These are phyloP conservation scores for Vidua macroura DNA, from an alignment of 2,113 vertebrate genomes.

Conservation along the genomic window DNA sequence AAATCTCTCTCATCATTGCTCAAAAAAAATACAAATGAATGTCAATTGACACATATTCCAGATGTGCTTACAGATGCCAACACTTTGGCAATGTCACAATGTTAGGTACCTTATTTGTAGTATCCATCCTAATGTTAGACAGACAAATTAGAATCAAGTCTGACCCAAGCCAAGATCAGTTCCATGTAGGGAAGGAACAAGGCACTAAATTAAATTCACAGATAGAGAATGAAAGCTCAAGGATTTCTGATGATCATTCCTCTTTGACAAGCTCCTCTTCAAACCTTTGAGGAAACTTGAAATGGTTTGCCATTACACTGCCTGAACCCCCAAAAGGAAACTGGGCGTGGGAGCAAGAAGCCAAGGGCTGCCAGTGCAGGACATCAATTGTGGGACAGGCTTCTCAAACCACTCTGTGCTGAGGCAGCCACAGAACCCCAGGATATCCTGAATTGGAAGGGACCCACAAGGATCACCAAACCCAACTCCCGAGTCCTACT, in stretches of 20 bases:
- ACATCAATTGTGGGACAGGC: background rate
- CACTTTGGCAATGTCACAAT: background rate
- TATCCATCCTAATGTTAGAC: background rate
- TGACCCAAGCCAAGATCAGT: background rate
- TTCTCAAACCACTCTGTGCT: background rate
- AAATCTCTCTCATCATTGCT: background rate
- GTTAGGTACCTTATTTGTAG: background rate
- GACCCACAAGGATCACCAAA: background rate
- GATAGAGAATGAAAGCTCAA: background rate
- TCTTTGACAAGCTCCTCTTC: background rate
- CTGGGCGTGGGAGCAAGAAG: background rate
- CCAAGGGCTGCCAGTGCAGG: accelerated
- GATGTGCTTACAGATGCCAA: background rate
- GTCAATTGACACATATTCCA: background rate
- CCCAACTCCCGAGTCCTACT: background rate
- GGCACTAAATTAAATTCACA: background rate
- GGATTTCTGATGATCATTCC: background rate
- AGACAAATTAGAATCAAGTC: background rate
- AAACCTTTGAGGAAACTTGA: background rate
- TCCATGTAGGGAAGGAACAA: background rate
- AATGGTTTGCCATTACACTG: background rate
- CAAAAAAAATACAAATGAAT: background rate
- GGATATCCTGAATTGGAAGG: background rate
- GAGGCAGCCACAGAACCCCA: background rate
- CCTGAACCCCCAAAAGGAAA: background rate